A percentile compares a stretch with the other conserved stretches of the same genome.
These are phyloP conservation scores for Drosophila pseudoananassae DNA, from an alignment of 1,140 invertebrate species.

Conservation along the genomic window DNA sequence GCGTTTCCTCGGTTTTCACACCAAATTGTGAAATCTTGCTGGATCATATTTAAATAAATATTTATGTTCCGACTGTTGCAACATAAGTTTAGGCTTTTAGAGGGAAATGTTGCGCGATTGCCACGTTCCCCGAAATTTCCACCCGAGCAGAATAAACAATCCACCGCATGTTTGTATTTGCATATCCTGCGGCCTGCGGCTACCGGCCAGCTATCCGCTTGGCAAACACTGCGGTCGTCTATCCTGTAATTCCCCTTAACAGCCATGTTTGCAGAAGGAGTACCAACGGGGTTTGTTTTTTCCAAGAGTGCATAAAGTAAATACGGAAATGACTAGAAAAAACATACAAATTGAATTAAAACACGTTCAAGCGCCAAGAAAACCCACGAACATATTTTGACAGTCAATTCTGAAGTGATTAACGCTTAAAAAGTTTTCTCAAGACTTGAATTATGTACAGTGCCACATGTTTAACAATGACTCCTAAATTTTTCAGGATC, in stretches of 20 bases:
- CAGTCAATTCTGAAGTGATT: slow-evolving; percentile 1
- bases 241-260: slow-evolving; percentile 19
- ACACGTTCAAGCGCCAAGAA: slow-evolving; percentile 20
- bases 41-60: slow-evolving; percentile 78
- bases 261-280: neutral
- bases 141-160: slow-evolving; percentile 32
- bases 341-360: slow-evolving; percentile 20
- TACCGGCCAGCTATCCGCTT: slow-evolving; percentile 60
- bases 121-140: slow-evolving; percentile 35
- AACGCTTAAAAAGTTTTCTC: neutral
- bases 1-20: slow-evolving; percentile 69
- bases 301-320: slow-evolving; percentile 31
- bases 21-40: slow-evolving; percentile 63
- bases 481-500: too few species aligned
- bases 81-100: slow-evolving; percentile 72
- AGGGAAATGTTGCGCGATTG: slow-evolving; percentile 65
- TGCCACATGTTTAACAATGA: too few species aligned
- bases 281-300: slow-evolving; percentile 21
- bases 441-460: too few species aligned
- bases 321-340: neutral
- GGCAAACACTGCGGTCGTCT: slow-evolving; percentile 55
- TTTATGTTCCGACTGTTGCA: slow-evolving; percentile 55
- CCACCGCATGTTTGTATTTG: slow-evolving; percentile 36
- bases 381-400: neutral
- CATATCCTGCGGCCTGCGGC: slow-evolving; percentile 16